phyloP scores from a whole-genome alignment of 2,113 vertebrate genomes.

The Cottus gobio region DNA sequence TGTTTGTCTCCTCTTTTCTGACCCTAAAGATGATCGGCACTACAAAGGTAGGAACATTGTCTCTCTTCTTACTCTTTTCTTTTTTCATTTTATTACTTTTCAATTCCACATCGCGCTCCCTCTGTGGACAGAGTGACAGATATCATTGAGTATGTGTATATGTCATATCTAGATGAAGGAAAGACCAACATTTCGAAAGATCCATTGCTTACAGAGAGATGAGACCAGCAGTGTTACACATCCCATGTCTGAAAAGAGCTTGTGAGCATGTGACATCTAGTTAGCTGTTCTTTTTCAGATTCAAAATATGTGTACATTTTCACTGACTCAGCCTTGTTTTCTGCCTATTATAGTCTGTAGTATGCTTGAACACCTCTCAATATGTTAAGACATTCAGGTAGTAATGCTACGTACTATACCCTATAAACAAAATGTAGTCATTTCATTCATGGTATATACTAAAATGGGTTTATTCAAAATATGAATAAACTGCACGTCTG shows the following conservation, averaged over 20 bases:
- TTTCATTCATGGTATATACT: too few species aligned
- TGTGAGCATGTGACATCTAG: neutral
- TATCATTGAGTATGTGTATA: too few species aligned
- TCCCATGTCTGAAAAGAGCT: neutral
- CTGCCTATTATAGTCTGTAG: too few species aligned
- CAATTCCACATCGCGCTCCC: neutral
- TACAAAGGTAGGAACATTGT: constrained; percentile 73
- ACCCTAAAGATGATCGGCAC: constrained; percentile 72
- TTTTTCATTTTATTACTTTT: neutral
- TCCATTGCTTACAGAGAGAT: neutral
- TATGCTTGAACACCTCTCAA: too few species aligned
- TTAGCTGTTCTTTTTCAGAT: neutral
- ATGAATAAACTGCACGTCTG: too few species aligned
- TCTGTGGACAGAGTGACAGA: too few species aligned
- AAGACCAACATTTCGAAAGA: neutral
- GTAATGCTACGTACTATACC: too few species aligned
- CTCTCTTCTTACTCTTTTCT: neutral
- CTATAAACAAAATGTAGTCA: too few species aligned
- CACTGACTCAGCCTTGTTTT: too few species aligned
- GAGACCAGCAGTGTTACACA: neutral
- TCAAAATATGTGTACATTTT: too few species aligned
- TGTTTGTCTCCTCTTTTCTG: neutral
- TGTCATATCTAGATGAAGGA: neutral
- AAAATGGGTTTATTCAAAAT: too few species aligned
- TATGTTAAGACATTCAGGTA: too few species aligned